Evolutionary conservation across 2,797 vertebrate genomes (phyloP), one percentile per base, ranked within the genome.

Genomic region (Darevskia mixta): DNA sequence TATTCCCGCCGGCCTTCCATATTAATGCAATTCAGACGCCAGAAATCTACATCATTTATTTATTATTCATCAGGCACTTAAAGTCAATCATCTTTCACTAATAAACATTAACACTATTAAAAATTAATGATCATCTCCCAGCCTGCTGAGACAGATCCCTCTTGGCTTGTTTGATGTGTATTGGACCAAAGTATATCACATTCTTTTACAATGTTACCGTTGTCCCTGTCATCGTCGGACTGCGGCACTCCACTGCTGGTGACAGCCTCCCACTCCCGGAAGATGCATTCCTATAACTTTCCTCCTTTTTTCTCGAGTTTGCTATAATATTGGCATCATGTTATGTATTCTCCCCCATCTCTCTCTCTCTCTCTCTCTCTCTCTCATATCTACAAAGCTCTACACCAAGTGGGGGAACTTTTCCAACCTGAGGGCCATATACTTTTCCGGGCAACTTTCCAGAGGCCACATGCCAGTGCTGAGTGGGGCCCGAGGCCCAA

Each of bases 31-130:
- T 88, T 92, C 89, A 93, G 95, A 94, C 73, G 92, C 88, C 78
- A 95, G 86, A 94, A 94, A 95, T 81, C 83, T 72, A 94, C 95
- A 93, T 88, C 79, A 81, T 92, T 94, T 96, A 92, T 96, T 95
- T 95, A 95, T 96, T 96, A 96, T 95, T 97, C 91, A 95, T 90
- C 94, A 95, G 90, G 91, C 90, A 94, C 93, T 96, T 95, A 95
- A 96, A 96, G 90, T 92, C 94, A 95, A 95, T 95, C 94, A 95
- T 94, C 95, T 94, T 93, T 95, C 94, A 93, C 95, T 96, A 96
- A 96, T 94, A 96, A 96, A 96, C 94, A 96, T 96, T 95, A 96
- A 92, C 95, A 93, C 92, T 95, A 95, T 96, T 96, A 96, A 97
- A 96, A 96, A 97, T 96, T 95, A 96, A 93, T 89, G 91, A 92